phyloP scores from a whole-genome alignment of 2,113 vertebrate species.

The Myanophis thanlyinensis region DNA sequence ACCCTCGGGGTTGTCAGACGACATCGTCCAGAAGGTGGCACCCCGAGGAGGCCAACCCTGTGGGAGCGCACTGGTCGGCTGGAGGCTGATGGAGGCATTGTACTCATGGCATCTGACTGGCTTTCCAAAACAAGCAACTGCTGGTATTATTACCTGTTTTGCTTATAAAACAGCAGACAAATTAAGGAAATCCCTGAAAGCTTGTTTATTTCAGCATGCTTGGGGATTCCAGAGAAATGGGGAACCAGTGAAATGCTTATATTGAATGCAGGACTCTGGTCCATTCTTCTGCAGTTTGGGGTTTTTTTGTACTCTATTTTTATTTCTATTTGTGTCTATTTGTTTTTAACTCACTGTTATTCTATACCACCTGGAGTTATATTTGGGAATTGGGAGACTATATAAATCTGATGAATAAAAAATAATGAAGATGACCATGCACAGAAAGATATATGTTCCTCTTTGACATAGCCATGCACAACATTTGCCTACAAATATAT shows the following conservation, averaged over 20 bases:
- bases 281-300: not conserved
- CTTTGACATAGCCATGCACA: no score
- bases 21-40: no score
- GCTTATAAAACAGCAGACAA: not conserved
- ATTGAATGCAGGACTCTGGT: not conserved
- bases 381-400: not conserved
- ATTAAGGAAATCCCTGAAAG: not conserved
- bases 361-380: not conserved
- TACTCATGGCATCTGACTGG: not conserved
- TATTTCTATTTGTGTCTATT: not conserved
- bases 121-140: not conserved
- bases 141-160: not conserved
- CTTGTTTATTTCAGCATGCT: not conserved
- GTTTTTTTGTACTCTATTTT: not conserved
- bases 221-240: not conserved
- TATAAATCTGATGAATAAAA: not conserved
- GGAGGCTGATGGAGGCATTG: no score
- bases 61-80: no score
- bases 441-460: not conserved
- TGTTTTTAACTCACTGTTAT: not conserved
- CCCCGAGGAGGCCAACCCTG: no score
- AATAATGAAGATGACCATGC: not conserved
- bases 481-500: no score
- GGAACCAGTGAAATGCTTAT: not conserved
- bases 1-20: no score